Evolutionary conservation across 2,797 vertebrate species (phyloP).

Genomic region (Gymnopithys bicolor): DNA sequence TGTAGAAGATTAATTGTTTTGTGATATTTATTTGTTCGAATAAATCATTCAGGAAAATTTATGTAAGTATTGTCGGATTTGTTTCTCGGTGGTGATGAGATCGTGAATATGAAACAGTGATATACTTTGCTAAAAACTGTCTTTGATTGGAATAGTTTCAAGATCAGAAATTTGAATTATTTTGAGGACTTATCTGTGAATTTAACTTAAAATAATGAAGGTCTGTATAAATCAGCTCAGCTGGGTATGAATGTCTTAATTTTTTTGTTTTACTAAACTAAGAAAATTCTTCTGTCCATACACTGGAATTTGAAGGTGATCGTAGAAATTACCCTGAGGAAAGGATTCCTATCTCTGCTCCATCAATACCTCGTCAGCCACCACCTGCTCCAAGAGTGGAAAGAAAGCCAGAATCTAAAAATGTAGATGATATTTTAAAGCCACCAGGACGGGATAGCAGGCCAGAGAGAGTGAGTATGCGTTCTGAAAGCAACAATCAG

Average conservation of each 20-base stretch:
- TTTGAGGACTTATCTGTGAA: neutral
- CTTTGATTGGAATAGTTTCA: neutral
- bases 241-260: conserved; percentile 43
- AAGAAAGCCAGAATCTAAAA: conserved; percentile 97
- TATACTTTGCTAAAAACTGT: neutral
- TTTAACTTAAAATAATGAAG: conserved; percentile 12
- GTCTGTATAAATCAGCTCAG: conserved; percentile 13
- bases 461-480: conserved; percentile 88
- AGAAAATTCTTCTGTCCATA: conserved; percentile 69
- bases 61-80: neutral
- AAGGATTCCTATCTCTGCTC: conserved; percentile 82
- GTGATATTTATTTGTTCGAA: neutral
- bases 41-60: neutral
- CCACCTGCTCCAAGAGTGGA: conserved; percentile 86
- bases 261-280: conserved; percentile 63
- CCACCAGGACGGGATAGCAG: conserved; percentile 89
- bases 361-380: conserved; percentile 81
- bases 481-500: neutral
- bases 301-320: conserved; percentile 81
- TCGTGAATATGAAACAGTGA: neutral
- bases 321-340: conserved; percentile 91
- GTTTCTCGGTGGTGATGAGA: neutral
- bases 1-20: neutral
- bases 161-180: neutral
- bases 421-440: conserved; percentile 97